Base-by-base conservation (phyloP, 2,113 vertebrate genomes). In the Peromyscus californicus region DNA sequence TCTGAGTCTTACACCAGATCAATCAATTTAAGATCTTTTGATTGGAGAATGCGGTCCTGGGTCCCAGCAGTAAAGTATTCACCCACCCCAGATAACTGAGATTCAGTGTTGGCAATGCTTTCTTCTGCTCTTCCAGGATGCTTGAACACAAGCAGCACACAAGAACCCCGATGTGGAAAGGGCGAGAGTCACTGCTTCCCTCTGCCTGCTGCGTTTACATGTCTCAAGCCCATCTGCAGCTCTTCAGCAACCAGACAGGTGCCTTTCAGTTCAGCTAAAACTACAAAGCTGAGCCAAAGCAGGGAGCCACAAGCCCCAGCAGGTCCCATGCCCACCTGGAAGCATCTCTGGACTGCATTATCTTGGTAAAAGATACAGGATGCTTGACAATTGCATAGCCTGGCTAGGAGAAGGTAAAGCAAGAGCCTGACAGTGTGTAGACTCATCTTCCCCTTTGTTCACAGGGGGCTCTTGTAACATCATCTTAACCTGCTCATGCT, bases 401-500 rank as follows among this genome's bases (percentile, higher is more conserved):
- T 5, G 16, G 7, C 5, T 39, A 54, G 39, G 75, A 39, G 42
- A 45, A 31, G 24, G 78, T 29, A 59, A 82, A 69, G 31, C 7
- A 36, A 89, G 61, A 6, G 4, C 13, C 16, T 19, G 33, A 0
- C 0, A 31, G 22, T 5, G 0, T 19, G 5, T 2, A 5, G 54
- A 15, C 31, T 31, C 48, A 59, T 54, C 24, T 67, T 94, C 39
- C 15, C 54, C 76, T 39, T 57, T 42, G 22, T 80, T 63, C 82
- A 65, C 42, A 54, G 51, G 76, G 76, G 57, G 15, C 0, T n/a
- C 70, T n/a, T 36, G 3, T 3, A 67, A 29, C 22, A 51, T 54
- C 59, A 76, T 54, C 78, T 61, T 70, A 3, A 63, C 3, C 15
- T 84, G 31, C 9, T 45, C 89, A 78, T 10, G 22, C 78, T 75